A percentile compares a stretch with the other conserved stretches of the same genome.
Conservation (phyloP, 2,888 invertebrate species). For the Drosophila heteroneura region DNA sequence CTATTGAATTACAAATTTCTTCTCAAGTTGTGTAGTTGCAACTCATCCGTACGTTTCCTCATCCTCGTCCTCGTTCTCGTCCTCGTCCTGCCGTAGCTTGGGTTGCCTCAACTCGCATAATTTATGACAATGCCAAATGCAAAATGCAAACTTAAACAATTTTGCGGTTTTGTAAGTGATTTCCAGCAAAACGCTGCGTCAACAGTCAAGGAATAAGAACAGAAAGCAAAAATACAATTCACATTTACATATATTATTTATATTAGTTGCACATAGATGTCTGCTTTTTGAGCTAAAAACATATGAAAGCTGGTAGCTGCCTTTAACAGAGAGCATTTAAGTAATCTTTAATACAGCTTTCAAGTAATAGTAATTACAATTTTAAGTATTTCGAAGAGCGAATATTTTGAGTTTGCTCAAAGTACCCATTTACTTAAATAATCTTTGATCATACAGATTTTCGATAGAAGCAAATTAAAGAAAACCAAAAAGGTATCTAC, state of each 20-base stretch:
- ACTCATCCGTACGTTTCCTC: conserved; percentile 13
- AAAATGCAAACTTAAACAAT: conserved; percentile 47
- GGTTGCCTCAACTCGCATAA: conserved; percentile 14
- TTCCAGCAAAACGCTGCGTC: conserved; percentile 30
- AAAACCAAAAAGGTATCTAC: background rate
- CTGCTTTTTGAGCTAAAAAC: background rate
- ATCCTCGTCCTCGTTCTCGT: background rate
- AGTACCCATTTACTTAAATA: background rate
- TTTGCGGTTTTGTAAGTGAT: conserved; percentile 25
- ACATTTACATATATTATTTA: conserved; percentile 15
- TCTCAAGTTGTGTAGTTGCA: conserved; percentile 40
- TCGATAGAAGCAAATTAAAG: background rate
- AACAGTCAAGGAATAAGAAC: conserved; percentile 6
- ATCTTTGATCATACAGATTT: background rate
- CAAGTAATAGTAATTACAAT: background rate
- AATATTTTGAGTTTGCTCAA: background rate
- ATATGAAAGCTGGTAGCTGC: background rate
- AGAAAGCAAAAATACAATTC: conserved; percentile 13
- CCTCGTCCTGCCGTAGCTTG: background rate
- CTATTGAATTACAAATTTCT: conserved; percentile 56
- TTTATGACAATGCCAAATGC: conserved; percentile 48
- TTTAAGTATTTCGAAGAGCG: background rate
- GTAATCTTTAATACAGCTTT: background rate
- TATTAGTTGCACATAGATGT: conserved; percentile 1
- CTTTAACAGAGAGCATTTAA: background rate